Evolutionary conservation across 2,113 vertebrate species (phyloP), one percentile per base, ranked within the genome.

Genomic region (Artemisiospiza belli): DNA sequence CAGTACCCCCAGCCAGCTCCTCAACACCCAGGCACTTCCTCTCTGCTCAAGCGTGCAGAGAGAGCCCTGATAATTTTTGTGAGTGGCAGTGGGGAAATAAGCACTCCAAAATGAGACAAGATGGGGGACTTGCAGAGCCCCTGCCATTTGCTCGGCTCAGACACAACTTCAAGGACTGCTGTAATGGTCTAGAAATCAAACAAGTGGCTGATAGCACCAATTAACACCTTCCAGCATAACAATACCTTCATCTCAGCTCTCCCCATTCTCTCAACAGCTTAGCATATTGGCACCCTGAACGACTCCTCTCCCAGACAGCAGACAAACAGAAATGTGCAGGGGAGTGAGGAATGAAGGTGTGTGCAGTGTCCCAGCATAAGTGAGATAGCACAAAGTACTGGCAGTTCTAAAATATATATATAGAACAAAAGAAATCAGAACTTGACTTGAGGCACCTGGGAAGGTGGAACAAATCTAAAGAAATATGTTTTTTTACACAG

Each of bases 201-300:
- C 95, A 95, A 95, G 94, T 94, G 94, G 91, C 79, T 94, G 93
- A 96, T 94, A 97, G 93, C 93, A 84, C 89, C 93, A 95, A 95
- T 97, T 97, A 95, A 91, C 94, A 96, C 95, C 95, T 96, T 85
- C 81, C 87, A 95, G 94, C 62, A 91, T 92, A 95, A 97, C 92
- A 96, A 97, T 95, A 95, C 94, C 93, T 95, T 96, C 96, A 96
- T 89, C 89, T 77, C 92, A 95, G 19, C 84, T 84, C 89, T 91
- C 70, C 74, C 73, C 81, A 92, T 95, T 95, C 92, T 92, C 77
- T 79, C 81, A 95, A 41, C 91, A 84, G 91, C 47, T 97, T 96
- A 93, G 88, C 95, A 94, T 88, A 88, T 86, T 83, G 94, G 67
- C 92, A 92, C n/a, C 28, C 77, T 15, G 91, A 84, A 87, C 4